phyloP scores from a whole-genome alignment of 2,797 vertebrate genomes.

The Staurois parvus region DNA sequence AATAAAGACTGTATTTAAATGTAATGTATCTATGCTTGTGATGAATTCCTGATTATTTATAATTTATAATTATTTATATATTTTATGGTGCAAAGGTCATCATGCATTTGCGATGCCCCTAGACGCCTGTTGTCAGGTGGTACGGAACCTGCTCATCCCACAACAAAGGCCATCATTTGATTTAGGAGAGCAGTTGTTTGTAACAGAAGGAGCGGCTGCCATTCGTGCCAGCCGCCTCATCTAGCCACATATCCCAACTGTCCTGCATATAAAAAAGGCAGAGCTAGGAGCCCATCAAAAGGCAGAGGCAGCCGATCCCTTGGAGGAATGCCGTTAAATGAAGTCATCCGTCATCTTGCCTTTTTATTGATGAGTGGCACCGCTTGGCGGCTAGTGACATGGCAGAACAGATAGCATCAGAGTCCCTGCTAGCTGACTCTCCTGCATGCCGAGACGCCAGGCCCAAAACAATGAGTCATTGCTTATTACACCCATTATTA shows the following conservation, averaged over 20 bases:
- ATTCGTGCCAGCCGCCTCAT: constrained; percentile 63
- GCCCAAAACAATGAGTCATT: constrained; percentile 92
- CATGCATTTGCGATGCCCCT: not conserved
- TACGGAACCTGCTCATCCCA: constrained; percentile 63
- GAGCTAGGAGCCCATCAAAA: constrained; percentile 70
- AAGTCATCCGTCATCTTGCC: constrained; percentile 99
- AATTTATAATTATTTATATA: too few relatives aligned
- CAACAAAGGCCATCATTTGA: constrained; percentile 69
- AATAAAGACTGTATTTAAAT: too few relatives aligned
- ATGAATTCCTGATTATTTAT: too few relatives aligned
- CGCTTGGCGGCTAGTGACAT: constrained; percentile 92
- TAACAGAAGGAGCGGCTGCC: constrained; percentile 78
- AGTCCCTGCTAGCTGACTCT: constrained; percentile 87
- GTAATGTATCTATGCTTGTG: too few relatives aligned
- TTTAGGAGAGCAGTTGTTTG: constrained; percentile 77
- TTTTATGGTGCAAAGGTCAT: too few relatives aligned
- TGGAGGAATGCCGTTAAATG: constrained; percentile 97
- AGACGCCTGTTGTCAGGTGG: constrained; percentile 50
- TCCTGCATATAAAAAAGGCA: constrained; percentile 66
- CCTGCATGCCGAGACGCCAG: constrained; percentile 70
- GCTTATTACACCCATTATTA: constrained; percentile 99
- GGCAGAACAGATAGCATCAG: constrained; percentile 90
- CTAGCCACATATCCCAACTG: constrained; percentile 73
- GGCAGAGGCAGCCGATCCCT: constrained; percentile 84
- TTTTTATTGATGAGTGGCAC: constrained; percentile 97